These are phyloP conservation scores for Podocnemis expansa DNA, from an alignment of 2,113 vertebrate genomes.

Conservation along the genomic window DNA sequence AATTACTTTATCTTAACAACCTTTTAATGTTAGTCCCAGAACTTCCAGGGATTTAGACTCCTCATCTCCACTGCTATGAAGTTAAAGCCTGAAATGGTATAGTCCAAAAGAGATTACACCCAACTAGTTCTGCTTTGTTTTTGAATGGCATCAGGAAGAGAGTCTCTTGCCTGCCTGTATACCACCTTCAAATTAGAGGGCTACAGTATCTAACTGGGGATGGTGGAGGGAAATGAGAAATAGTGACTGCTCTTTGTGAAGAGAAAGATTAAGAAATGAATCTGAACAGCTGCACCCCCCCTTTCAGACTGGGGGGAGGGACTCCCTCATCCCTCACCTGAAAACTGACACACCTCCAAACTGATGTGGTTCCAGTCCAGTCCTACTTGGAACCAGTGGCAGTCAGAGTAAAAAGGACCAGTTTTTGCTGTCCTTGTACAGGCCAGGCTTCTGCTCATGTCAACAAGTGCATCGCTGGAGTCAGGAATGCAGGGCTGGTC, in stretches of 20 bases:
- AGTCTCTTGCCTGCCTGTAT: background rate
- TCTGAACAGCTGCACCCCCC: background rate
- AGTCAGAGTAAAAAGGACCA: background rate
- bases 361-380: background rate
- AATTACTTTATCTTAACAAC: too few relatives aligned
- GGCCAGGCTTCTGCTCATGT: background rate
- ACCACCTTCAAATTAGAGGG: background rate
- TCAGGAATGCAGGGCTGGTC: background rate
- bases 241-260: background rate
- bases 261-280: background rate
- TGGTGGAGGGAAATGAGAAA: background rate
- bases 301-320: background rate
- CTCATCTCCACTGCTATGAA: background rate
- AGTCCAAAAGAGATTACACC: background rate
- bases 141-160: background rate
- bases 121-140: background rate
- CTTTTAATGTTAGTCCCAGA: background rate
- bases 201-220: background rate
- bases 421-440: background rate
- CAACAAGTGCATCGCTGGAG: background rate
- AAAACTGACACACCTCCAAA: background rate
- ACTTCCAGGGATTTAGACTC: background rate
- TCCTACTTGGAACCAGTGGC: background rate
- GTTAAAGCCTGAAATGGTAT: background rate
- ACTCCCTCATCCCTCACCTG: background rate